Percentiles rank a stretch among this genome's conserved stretches.
These are phyloP conservation scores for Python bivittatus DNA, from an alignment of 2,113 vertebrate species.

Conservation along the genomic window DNA sequence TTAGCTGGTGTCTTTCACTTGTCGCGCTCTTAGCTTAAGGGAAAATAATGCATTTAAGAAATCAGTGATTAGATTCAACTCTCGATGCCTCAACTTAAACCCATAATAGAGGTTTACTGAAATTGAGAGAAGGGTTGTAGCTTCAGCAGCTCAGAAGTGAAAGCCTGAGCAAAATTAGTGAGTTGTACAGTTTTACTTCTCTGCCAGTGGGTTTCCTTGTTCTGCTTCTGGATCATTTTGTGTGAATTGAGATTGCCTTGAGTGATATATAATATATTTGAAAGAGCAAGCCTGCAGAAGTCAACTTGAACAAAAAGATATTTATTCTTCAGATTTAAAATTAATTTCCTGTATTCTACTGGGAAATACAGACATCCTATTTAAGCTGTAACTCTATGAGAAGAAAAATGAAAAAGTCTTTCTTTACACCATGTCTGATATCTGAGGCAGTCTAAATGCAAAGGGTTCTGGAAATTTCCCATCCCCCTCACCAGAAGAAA, in stretches of 20 bases:
- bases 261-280: slow-evolving; percentile 68
- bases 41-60: slow-evolving; percentile 55
- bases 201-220: slow-evolving; percentile 48
- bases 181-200: slow-evolving; percentile 4
- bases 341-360: slow-evolving; percentile 81
- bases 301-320: slow-evolving; percentile 71
- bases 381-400: slow-evolving; percentile 70
- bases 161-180: neutral
- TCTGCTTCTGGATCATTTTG: slow-evolving; percentile 65
- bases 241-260: slow-evolving; percentile 62
- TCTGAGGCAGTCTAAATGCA: slow-evolving; percentile 74
- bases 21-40: slow-evolving; percentile 59
- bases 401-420: slow-evolving; percentile 72
- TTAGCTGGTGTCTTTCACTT: slow-evolving; percentile 61
- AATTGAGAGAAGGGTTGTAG: slow-evolving; percentile 2
- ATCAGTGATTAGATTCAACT: slow-evolving; percentile 42
- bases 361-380: slow-evolving; percentile 62
- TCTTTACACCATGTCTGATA: slow-evolving; percentile 64
- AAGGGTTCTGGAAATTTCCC: slow-evolving; percentile 66
- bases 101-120: slow-evolving; percentile 31
- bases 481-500: slow-evolving; percentile 48
- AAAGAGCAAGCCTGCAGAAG: slow-evolving; percentile 66
- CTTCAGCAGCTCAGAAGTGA: slow-evolving; percentile 13
- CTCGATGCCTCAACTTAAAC: slow-evolving; percentile 30
- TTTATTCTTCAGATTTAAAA: slow-evolving; percentile 81